A percentile compares a stretch with the other conserved stretches of the same genome.
Conservation (phyloP, 2,113 vertebrate genomes). For the Corydoras maculifer region DNA sequence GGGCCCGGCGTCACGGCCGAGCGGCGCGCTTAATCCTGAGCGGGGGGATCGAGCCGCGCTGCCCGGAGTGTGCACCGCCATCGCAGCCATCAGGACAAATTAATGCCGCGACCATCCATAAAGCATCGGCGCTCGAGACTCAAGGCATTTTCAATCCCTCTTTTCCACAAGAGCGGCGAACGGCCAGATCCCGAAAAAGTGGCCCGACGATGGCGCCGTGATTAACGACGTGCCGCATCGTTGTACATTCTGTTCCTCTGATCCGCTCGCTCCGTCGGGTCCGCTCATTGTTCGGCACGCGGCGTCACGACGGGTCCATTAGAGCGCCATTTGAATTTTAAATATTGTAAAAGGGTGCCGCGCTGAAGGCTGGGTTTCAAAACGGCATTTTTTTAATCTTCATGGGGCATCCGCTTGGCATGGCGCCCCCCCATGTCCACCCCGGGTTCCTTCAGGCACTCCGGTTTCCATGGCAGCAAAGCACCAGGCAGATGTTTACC, state of each 20-base stretch:
- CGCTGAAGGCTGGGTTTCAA: too few relatives aligned
- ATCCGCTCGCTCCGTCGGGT: neutral
- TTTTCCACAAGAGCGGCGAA: conserved; percentile 24
- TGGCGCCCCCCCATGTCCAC: too few relatives aligned
- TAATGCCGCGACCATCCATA: conserved; percentile 34
- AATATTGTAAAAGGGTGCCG: too few relatives aligned
- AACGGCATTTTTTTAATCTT: too few relatives aligned
- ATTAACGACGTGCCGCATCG: neutral
- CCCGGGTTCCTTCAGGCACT: too few relatives aligned
- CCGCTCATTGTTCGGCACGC: neutral
- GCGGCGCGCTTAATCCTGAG: conserved; percentile 37
- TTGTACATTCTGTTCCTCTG: conserved; percentile 10
- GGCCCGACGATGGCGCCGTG: neutral
- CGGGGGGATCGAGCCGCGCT: conserved; percentile 19
- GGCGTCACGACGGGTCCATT: too few relatives aligned
- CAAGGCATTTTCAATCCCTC: conserved; percentile 35
- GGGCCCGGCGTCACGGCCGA: conserved; percentile 46
- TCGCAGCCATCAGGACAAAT: conserved; percentile 38
- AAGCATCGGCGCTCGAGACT: conserved; percentile 25
- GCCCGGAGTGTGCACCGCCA: conserved; percentile 32
- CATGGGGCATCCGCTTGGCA: too few relatives aligned
- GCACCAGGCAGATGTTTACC: too few relatives aligned
- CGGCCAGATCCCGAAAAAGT: neutral
- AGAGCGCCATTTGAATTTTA: too few relatives aligned
- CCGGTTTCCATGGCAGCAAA: too few relatives aligned